Conservation (phyloP, 35 echinoderm and acorn worm species). For the Acanthaster planci region DNA sequence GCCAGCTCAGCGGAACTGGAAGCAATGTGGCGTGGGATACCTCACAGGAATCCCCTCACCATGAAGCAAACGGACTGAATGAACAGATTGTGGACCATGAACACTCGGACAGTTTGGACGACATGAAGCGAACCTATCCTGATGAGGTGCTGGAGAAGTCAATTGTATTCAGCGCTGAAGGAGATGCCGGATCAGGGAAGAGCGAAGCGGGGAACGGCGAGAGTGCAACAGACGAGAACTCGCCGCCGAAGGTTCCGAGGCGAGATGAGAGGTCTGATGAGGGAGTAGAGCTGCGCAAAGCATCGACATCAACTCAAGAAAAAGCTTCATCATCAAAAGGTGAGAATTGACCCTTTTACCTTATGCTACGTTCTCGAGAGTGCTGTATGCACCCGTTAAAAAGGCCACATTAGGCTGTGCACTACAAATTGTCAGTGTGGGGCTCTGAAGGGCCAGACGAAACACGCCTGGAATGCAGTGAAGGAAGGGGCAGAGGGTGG, state of each 20-base stretch:
- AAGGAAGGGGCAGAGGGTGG: no score
- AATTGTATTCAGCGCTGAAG: not conserved
- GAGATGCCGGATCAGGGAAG: not conserved
- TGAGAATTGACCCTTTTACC: no score
- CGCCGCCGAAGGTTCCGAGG: constrained; percentile 6
- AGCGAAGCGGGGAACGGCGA: not conserved
- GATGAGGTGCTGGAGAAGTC: not conserved
- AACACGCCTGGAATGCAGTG: no score
- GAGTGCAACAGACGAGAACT: no score
- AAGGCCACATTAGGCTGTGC: no score
- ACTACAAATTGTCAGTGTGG: no score
- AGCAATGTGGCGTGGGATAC: not conserved
- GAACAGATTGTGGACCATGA: not conserved
- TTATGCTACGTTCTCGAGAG: no score
- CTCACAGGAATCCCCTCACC: not conserved
- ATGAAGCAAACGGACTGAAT: not conserved
- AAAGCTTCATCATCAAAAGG: not conserved
- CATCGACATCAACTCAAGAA: not conserved
- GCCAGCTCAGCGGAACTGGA: not conserved
- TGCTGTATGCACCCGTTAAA: no score
- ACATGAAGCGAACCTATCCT: not conserved
- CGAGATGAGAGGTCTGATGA: not conserved
- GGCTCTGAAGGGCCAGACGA: no score
- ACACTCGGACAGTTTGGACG: not conserved
- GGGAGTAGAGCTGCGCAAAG: not conserved